These are phyloP conservation scores for Neogale vison DNA, from an alignment of 2,113 vertebrate genomes.

Conservation along the genomic window DNA sequence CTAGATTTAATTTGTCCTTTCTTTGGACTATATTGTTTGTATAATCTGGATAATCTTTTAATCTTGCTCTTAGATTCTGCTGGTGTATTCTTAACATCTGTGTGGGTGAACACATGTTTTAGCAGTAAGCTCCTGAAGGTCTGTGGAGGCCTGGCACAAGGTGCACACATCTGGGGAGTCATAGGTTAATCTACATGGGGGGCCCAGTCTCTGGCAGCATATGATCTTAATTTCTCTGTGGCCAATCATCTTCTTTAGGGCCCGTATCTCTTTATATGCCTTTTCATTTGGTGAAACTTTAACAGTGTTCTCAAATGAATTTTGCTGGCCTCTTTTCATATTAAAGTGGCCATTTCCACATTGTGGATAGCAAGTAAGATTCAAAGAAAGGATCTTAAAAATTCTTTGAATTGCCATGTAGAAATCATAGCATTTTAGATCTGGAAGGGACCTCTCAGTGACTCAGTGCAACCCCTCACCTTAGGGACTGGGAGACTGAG, in stretches of 20 bases:
- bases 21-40: background rate
- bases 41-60: background rate
- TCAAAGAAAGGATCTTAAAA: background rate
- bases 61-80: background rate
- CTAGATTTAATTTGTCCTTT: background rate
- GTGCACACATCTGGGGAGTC: background rate
- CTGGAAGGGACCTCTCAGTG: background rate
- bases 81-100: background rate
- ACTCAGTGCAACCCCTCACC: background rate
- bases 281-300: background rate
- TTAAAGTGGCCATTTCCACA: background rate
- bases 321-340: background rate
- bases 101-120: background rate
- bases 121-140: background rate
- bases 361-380: background rate
- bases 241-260: background rate
- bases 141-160: background rate
- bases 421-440: background rate
- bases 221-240: background rate
- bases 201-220: background rate
- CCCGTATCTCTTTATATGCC: background rate
- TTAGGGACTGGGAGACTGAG: background rate
- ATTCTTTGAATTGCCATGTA: background rate
- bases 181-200: too few species aligned
- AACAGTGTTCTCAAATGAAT: background rate